Evolutionary conservation across 2,113 vertebrate species (phyloP).

Genomic region (Xiphophorus hellerii): DNA sequence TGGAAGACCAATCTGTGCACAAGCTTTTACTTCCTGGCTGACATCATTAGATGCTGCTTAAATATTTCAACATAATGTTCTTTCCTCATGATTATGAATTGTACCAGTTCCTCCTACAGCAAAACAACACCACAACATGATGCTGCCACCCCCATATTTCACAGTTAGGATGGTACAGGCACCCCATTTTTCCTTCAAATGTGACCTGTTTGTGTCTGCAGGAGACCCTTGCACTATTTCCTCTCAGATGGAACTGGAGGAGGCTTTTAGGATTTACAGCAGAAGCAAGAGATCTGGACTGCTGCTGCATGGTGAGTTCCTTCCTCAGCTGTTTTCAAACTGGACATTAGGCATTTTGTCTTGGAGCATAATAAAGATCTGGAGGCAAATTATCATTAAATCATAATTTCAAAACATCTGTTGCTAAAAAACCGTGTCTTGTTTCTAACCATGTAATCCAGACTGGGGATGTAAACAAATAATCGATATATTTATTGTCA

Average conservation of each 20-base stretch:
- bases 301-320: constrained; percentile 85
- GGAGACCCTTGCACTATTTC: constrained; percentile 99
- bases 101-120: too few relatives aligned
- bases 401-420: not conserved
- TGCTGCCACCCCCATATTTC: too few relatives aligned
- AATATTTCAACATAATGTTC: too few relatives aligned
- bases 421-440: not conserved
- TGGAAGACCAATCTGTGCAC: too few relatives aligned
- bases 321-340: not conserved
- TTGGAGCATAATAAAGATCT: not conserved
- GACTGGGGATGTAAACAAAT: too few relatives aligned
- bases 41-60: too few relatives aligned
- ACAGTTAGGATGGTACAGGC: too few relatives aligned
- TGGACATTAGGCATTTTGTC: not conserved
- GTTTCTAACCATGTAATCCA: not conserved
- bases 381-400: not conserved
- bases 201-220: constrained; percentile 52
- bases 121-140: too few relatives aligned
- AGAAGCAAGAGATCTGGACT: constrained; percentile 83
- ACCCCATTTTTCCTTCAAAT: too few relatives aligned
- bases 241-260: constrained; percentile 96
- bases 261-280: constrained; percentile 89
- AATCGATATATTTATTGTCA: too few relatives aligned
- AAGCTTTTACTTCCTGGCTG: too few relatives aligned
- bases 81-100: too few relatives aligned